Evolutionary conservation across 2,113 vertebrate species (phyloP).

Genomic region (Gasterosteus aculeatus): DNA sequence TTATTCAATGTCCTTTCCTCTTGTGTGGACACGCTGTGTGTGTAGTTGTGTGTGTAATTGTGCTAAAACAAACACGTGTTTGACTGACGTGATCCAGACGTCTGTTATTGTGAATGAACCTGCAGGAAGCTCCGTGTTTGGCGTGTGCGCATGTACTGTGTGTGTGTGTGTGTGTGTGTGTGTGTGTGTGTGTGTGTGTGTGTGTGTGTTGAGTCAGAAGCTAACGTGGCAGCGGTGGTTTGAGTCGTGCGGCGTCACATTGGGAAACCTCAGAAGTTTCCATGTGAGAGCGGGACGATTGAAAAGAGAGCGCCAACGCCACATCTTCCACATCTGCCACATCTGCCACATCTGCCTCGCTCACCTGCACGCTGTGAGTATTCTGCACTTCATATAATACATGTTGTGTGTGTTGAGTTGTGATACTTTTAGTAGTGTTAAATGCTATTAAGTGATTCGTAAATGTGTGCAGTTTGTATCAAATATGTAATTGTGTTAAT

Average conservation of each 20-base stretch:
- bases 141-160: background rate
- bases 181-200: conserved; percentile 15
- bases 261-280: conserved; percentile 80
- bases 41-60: conserved; percentile 11
- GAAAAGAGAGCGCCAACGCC: conserved; percentile 39
- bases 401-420: background rate
- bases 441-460: background rate
- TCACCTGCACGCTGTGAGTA: conserved; percentile 54
- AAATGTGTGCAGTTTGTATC: background rate
- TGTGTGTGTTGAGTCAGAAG: conserved; percentile 19
- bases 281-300: conserved; percentile 57
- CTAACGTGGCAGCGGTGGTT: conserved; percentile 21
- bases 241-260: conserved; percentile 62
- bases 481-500: background rate
- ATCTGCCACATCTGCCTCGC: background rate
- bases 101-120: background rate
- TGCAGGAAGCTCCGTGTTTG: background rate
- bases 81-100: background rate
- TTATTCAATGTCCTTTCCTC: too few relatives aligned
- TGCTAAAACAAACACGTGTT: conserved; percentile 39
- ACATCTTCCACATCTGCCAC: conserved; percentile 19
- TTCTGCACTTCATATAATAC: background rate
- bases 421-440: background rate
- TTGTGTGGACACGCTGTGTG: background rate
- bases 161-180: conserved; percentile 8